Base-by-base conservation (phyloP, 2,888 invertebrate species). In the Metacarcinus magister region DNA sequence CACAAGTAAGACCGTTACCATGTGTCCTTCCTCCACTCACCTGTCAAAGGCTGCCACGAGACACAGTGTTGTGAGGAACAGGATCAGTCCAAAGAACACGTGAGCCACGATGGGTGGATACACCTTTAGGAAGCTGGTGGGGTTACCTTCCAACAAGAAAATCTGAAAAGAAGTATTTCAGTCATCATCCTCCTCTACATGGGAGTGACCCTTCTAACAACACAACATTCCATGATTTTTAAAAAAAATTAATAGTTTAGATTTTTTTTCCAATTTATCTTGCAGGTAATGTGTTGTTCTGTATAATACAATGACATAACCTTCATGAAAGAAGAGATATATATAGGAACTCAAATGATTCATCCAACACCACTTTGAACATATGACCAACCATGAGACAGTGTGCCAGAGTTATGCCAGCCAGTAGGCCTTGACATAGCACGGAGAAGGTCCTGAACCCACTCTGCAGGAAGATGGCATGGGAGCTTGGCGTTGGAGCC, bases 391-490 rank as follows among this genome's bases (percentile, higher is more conserved):
- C 97, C 95, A 97, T 60, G 46, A 97, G 93, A 90, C 97, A 97
- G 82, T 97, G 97, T 7, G 97, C 96, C 19, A 96, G 48, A 32
- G 95, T 95, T 48, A 97, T 75, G 44, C 97, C 97, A 19, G 97
- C 96, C 39, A 97, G 95, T 23, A 97, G 93, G 19, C 97, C 97
- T 87, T 97, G 97, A 8, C 96, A 95, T 10, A 96, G 90, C 39
- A 97, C 96, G 28, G 96, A 94, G 54, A 97, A 97, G 32, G 97
- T 96, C 92, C 97, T 94, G 94, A 97, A 97, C 13, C 96, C 96
- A 94, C 94, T 96, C 90, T 97, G 97, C 5, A 97, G 60, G 44
- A 95, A 95, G 48, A 96, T 44, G 44, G 96, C 97, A 94, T 96
- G 94, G 28, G 95, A 95, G 16, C 39, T 91, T 60, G 93, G 54